phyloP scores from a whole-genome alignment of 2,888 invertebrate genomes.

The Nowickia ferox region DNA sequence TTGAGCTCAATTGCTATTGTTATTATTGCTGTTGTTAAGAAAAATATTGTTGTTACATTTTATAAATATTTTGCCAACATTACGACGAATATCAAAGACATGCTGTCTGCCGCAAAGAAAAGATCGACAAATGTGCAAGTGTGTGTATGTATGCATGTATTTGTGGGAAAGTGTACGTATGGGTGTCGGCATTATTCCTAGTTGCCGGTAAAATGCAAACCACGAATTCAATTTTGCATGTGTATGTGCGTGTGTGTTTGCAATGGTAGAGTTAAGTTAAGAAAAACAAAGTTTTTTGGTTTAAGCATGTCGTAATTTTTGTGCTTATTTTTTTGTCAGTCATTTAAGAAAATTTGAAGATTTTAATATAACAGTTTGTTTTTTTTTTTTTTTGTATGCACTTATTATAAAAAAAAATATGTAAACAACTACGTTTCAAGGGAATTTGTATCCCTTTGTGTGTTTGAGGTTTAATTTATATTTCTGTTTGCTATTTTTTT shows the following conservation, averaged over 20 bases:
- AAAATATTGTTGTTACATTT: neutral
- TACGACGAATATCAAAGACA: conserved; percentile 33
- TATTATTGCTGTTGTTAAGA: conserved; percentile 21
- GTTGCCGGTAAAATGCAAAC: conserved; percentile 28
- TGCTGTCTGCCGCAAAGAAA: conserved; percentile 18
- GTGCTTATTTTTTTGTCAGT: neutral
- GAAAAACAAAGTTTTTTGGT: neutral
- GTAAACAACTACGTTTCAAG: neutral
- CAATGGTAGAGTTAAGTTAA: neutral
- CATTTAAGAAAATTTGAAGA: neutral
- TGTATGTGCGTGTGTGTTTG: neutral
- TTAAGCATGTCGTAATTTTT: neutral
- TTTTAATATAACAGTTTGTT: neutral
- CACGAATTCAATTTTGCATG: too few species aligned
- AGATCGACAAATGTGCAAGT: neutral
- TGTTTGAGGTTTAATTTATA: neutral
- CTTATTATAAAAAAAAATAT: neutral
- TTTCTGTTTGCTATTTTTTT: neutral
- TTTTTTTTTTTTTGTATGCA: too few species aligned
- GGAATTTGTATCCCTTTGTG: neutral
- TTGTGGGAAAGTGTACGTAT: conserved; percentile 1
- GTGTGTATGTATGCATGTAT: conserved; percentile 24
- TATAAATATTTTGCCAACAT: conserved; percentile 20
- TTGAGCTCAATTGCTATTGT: conserved; percentile 17
- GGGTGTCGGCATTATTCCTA: neutral